Evolutionary conservation across 2,113 vertebrate genomes (phyloP), one percentile per base, ranked within the genome.

Genomic region (Protomyctophum bolini): DNA sequence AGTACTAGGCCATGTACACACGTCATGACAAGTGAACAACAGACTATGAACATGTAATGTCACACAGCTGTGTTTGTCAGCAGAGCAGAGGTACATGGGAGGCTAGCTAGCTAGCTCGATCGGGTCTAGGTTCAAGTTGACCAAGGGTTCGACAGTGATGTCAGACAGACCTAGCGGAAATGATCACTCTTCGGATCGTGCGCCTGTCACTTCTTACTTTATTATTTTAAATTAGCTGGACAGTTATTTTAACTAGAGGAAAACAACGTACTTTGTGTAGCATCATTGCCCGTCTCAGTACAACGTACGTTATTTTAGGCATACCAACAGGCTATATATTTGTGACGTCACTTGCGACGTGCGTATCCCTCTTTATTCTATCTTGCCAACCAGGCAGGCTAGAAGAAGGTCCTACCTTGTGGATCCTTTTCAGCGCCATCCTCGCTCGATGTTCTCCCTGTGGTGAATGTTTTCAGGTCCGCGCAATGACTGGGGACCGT

Each of bases 391-490:
- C 50, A 59, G 0, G 10, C 10, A 51, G 1, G 67, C 84, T 21
- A 28, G 14, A 1, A 10, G 12, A 29, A 9, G 10, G 8, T 21
- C 4, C 72, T 83, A 93, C 92, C 92, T 93, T 93, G 73, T 92
- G 78, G 67, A 93, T 93, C 89, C 92, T 70, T 87, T 93, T 93
- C 84, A 93, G 75, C 64, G 92, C 92, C 92, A 93, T 93, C 83
- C 81, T 90, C 60, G 75, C 49, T 85, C 33, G 10, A 11, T 59
- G 72, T 69, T 73, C 11, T 73, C 28, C 59, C 75, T 50, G 6
- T 10, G n/a, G 33, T 48, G 6, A 10, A 7, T 4, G 15, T 41
- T 51, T 67, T 67, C 61, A 69, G 50, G 68, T 79, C 83, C 81
- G 6, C 58, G 50, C 9, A 47, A 14, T 67, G 59, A 65, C 47